Evolutionary conservation across 2,888 invertebrate genomes (phyloP).

Genomic region (Clivina fossor): DNA sequence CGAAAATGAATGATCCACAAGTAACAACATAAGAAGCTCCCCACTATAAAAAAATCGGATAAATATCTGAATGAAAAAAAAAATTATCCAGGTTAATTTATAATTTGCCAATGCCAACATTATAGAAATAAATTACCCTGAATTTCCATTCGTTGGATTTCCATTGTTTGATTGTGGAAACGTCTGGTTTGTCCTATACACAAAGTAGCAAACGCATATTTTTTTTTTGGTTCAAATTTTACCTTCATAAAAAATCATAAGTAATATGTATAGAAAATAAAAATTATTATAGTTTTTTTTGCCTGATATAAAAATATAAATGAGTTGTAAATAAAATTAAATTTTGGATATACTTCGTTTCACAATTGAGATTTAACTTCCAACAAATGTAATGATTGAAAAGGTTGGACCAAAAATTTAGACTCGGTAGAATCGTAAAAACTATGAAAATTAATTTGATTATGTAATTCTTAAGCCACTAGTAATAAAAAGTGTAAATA

Average conservation of each 20-base stretch:
- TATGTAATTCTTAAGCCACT: too few relatives aligned
- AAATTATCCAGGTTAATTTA: conserved; percentile 21
- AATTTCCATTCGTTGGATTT: conserved; percentile 69
- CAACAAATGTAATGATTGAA: too few relatives aligned
- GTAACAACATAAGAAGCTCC: conserved; percentile 12
- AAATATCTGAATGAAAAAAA: conserved; percentile 2
- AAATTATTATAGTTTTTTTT: too few relatives aligned
- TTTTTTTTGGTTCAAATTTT: not conserved
- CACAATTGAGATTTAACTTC: too few relatives aligned
- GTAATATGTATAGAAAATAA: too few relatives aligned
- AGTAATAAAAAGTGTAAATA: too few relatives aligned
- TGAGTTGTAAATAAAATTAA: not conserved
- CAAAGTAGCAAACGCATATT: conserved; percentile 14
- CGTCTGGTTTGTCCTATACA: conserved; percentile 31
- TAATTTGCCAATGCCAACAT: conserved; percentile 17
- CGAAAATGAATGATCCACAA: too few relatives aligned
- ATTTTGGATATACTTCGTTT: not conserved
- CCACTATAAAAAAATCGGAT: not conserved
- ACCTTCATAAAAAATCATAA: too few relatives aligned
- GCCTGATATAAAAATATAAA: too few relatives aligned
- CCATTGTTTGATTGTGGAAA: conserved; percentile 53
- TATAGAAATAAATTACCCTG: conserved; percentile 59
- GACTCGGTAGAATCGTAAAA: too few relatives aligned
- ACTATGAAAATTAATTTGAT: too few relatives aligned
- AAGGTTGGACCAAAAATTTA: too few relatives aligned